A percentile compares a stretch with the other conserved stretches of the same genome.
Evolutionary conservation across 2,797 vertebrate species (phyloP).

Genomic region (Antrozous pallidus): DNA sequence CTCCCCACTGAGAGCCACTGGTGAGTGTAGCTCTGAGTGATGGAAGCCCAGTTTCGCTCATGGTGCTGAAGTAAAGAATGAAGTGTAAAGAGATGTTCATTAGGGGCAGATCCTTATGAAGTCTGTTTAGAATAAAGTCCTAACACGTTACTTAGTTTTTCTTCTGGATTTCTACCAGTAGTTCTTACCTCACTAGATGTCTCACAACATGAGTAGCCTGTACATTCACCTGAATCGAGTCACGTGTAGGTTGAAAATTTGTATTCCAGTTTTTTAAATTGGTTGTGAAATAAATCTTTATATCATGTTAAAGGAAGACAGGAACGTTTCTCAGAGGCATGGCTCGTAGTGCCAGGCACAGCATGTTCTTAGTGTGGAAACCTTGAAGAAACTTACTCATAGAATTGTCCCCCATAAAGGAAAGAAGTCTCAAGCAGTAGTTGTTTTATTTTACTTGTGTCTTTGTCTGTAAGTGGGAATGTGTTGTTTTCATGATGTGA

Average conservation of each 20-base stretch:
- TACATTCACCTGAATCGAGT: background rate
- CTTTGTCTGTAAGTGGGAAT: background rate
- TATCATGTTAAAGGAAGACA: background rate
- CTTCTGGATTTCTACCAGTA: background rate
- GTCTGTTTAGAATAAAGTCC: background rate
- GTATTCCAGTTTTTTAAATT: background rate
- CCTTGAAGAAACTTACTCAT: background rate
- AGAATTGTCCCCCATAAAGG: too few species aligned
- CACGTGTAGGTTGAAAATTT: accelerated
- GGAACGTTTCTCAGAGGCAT: background rate
- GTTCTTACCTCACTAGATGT: accelerated
- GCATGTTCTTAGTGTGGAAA: background rate
- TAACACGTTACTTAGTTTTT: background rate
- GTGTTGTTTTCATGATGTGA: background rate
- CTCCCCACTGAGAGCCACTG: background rate
- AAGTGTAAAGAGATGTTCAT: background rate
- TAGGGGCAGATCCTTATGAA: background rate
- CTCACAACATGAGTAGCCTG: accelerated
- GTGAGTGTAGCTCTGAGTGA: accelerated
- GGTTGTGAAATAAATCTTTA: background rate
- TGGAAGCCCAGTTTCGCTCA: background rate
- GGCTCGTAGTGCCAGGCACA: background rate
- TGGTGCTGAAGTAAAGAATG: background rate
- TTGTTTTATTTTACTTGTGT: background rate
- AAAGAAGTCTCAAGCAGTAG: too few species aligned